phyloP scores from a whole-genome alignment of 2,113 vertebrate species.

The Loxodonta africana region DNA sequence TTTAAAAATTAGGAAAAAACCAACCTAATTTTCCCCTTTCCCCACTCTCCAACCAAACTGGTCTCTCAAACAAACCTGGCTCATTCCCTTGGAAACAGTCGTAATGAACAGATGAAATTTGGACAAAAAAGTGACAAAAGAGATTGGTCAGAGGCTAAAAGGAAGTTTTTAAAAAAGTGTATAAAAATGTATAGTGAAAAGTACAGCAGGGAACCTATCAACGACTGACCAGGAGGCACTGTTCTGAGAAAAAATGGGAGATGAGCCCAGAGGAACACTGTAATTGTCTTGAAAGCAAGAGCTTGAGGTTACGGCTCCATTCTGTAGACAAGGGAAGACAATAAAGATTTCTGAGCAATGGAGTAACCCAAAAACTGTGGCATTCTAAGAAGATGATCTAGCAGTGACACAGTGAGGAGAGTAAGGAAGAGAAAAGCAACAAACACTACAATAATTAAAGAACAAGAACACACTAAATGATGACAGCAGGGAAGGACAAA shows the following conservation, averaged over 20 bases:
- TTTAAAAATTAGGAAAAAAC: no score
- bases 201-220: background rate
- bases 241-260: background rate
- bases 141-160: background rate
- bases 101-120: background rate
- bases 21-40: background rate
- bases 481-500: background rate
- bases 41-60: background rate
- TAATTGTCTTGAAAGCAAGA: background rate
- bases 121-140: background rate
- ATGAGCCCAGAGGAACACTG: background rate
- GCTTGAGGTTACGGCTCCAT: background rate
- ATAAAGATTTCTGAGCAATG: background rate
- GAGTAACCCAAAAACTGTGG: background rate
- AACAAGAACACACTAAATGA: background rate
- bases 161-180: background rate
- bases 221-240: background rate
- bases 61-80: background rate
- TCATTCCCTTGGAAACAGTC: background rate
- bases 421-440: background rate
- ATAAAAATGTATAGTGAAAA: background rate
- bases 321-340: background rate
- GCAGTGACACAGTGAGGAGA: background rate
- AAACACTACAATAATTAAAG: background rate
- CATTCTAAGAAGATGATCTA: background rate